Conservation (phyloP, 2,888 invertebrate genomes). For the Stegophylla sp. region DNA sequence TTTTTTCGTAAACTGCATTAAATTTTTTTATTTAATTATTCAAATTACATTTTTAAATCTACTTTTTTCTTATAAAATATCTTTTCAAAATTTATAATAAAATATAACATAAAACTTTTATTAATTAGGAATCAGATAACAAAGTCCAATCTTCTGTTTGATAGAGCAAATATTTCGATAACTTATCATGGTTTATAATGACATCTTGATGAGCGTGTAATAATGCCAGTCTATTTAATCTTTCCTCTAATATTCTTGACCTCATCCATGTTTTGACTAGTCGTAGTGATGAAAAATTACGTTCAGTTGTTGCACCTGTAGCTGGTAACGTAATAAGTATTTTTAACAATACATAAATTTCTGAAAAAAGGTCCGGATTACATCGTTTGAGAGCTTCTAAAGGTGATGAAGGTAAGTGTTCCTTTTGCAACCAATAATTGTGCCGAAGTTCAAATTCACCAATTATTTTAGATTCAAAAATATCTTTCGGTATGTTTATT, state of each 20-base stretch:
- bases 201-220: conserved; percentile 39
- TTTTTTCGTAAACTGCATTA: conserved; percentile 7
- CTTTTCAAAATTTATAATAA: neutral
- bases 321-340: conserved; percentile 8
- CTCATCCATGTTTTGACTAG: conserved; percentile 34
- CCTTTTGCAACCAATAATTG: conserved; percentile 9
- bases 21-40: no score
- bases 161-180: conserved; percentile 16
- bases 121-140: conserved; percentile 1
- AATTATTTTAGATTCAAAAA: conserved; percentile 1
- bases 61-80: neutral
- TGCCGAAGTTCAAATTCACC: conserved; percentile 5
- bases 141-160: conserved; percentile 26
- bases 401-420: conserved; percentile 14
- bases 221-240: conserved; percentile 40
- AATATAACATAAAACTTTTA: neutral
- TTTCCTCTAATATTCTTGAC: conserved; percentile 42
- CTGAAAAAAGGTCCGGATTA: neutral
- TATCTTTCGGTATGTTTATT: no score
- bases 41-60: neutral
- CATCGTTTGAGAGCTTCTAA: conserved; percentile 18
- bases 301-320: no score
- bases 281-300: neutral
- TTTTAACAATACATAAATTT: neutral
- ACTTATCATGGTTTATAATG: conserved; percentile 24